phyloP scores from a whole-genome alignment of 2,113 vertebrate species.

The Tapirus terrestris region DNA sequence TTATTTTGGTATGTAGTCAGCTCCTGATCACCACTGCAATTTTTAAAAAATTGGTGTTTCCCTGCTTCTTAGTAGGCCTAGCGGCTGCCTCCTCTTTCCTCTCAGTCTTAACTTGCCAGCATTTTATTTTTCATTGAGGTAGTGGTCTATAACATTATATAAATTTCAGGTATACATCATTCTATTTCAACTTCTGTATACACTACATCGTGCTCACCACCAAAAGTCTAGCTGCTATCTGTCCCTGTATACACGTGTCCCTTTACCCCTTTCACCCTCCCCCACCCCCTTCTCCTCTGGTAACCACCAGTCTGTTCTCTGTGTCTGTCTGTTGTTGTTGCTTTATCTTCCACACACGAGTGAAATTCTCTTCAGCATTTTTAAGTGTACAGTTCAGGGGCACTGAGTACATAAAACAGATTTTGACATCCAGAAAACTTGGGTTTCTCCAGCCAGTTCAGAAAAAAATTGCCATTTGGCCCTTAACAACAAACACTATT shows the following conservation, averaged over 20 bases:
- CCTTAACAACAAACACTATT: neutral
- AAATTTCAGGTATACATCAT: no score
- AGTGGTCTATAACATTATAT: no score
- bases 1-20: neutral
- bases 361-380: neutral
- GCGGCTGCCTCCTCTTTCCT: neutral
- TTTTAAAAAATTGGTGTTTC: neutral
- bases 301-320: no score
- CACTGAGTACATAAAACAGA: neutral
- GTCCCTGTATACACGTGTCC: no score
- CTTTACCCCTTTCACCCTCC: no score
- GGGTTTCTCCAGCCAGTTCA: neutral
- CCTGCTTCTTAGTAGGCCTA: neutral
- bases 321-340: no score
- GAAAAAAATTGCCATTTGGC: neutral
- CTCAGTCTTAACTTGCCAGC: neutral
- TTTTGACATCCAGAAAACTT: constrained; percentile 36
- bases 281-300: no score
- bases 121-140: neutral
- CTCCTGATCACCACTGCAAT: neutral
- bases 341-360: no score
- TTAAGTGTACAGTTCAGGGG: neutral
- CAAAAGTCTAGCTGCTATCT: no score
- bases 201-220: no score
- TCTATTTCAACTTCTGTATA: no score